Evolutionary conservation across 2,797 vertebrate genomes (phyloP).

Genomic region (Microchirus variegatus): DNA sequence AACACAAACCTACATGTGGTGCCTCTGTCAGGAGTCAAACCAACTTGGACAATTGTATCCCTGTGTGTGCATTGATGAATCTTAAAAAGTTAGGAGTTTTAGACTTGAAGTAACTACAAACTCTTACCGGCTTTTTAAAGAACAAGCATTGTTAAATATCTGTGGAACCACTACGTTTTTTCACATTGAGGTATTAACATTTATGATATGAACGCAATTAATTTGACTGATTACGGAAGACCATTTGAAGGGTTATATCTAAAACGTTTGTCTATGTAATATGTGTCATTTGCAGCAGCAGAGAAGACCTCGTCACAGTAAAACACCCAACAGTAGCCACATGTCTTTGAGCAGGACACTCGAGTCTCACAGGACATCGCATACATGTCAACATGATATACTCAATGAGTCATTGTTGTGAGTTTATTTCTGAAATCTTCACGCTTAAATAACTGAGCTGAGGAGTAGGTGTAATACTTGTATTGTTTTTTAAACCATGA

Average conservation of each 20-base stretch:
- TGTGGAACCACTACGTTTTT: constrained; percentile 17
- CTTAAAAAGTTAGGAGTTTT: constrained; percentile 21
- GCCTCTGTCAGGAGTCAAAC: no score
- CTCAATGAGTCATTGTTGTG: no score
- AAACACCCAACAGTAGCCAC: no score
- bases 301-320: no score
- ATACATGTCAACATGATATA: no score
- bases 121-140: constrained; percentile 36
- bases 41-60: neutral
- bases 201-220: constrained; percentile 7
- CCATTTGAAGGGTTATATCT: constrained; percentile 16
- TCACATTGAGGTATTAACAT: constrained; percentile 18
- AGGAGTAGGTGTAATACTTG: no score
- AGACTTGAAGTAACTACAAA: constrained; percentile 15
- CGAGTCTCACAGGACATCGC: no score
- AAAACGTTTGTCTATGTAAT: constrained; percentile 15
- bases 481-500: no score
- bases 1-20: no score
- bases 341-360: no score
- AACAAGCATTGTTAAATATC: constrained; percentile 35
- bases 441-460: no score
- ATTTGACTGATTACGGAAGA: constrained; percentile 30
- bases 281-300: constrained; percentile 8
- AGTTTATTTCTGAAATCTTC: no score
- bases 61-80: neutral